A percentile compares a stretch with the other conserved stretches of the same genome.
Conservation (phyloP, 1,140 invertebrate genomes). For the Drosophila chauvacae region DNA sequence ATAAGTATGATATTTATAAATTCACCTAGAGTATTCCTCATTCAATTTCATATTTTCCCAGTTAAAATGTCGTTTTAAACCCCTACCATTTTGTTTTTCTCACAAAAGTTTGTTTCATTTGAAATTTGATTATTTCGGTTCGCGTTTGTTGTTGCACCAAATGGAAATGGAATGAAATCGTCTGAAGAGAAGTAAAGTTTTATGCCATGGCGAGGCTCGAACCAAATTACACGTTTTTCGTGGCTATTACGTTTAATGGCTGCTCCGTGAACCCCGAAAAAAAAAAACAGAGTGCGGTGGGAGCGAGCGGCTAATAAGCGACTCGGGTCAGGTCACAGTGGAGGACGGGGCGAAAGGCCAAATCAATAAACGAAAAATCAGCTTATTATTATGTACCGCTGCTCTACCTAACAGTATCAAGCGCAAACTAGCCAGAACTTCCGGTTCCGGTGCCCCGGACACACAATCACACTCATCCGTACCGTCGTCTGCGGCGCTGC, state of each 20-base stretch:
- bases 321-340: conserved; percentile 31
- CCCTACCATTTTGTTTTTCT: conserved; percentile 5
- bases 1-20: no score
- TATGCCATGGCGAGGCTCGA: conserved; percentile 54
- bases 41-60: neutral
- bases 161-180: conserved; percentile 40
- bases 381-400: conserved; percentile 60
- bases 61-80: conserved; percentile 27
- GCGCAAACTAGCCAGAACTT: conserved; percentile 81
- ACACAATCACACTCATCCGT: conserved; percentile 32
- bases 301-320: conserved; percentile 64
- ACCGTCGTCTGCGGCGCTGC: conserved; percentile 55
- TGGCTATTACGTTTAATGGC: conserved; percentile 77
- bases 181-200: conserved; percentile 54
- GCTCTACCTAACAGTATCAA: conserved; percentile 67
- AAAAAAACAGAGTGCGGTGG: conserved; percentile 5
- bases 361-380: conserved; percentile 80
- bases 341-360: conserved; percentile 32
- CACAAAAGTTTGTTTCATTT: conserved; percentile 60
- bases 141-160: conserved; percentile 20
- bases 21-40: conserved; percentile 15
- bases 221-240: conserved; percentile 71
- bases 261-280: conserved; percentile 28
- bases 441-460: conserved; percentile 71
- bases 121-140: conserved; percentile 74